A percentile compares a stretch with the other conserved stretches of the same genome.
phyloP scores from a whole-genome alignment of 2,797 vertebrate species.

The Eremophila alpestris region DNA sequence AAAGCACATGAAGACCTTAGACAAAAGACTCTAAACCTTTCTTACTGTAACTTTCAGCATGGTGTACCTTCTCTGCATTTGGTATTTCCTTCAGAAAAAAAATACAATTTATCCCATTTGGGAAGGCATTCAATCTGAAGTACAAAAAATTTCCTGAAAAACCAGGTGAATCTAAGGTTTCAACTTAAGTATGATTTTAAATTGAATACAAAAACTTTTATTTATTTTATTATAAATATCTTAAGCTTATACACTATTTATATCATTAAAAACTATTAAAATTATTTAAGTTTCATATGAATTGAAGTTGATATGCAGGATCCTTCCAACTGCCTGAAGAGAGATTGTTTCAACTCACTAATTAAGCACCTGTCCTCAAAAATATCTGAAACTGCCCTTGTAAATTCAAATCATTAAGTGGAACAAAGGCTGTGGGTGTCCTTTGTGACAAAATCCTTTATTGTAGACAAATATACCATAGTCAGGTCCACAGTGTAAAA shows the following conservation, averaged over 20 bases:
- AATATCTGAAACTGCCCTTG: background rate
- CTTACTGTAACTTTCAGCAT: background rate
- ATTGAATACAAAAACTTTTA: background rate
- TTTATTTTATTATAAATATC: background rate
- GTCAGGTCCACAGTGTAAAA: background rate
- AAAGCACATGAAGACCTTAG: background rate
- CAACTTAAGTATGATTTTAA: background rate
- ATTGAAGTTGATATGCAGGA: background rate
- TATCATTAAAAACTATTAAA: background rate
- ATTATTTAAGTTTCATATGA: background rate
- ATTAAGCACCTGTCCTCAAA: background rate
- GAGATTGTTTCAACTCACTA: background rate
- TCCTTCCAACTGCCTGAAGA: background rate
- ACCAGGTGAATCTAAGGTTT: background rate
- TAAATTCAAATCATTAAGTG: background rate
- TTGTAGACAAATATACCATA: background rate
- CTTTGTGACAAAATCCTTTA: conserved; percentile 5
- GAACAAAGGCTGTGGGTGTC: background rate
- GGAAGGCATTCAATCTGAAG: background rate
- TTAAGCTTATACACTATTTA: background rate
- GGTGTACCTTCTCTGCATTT: background rate
- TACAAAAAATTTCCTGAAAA: background rate
- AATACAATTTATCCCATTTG: background rate
- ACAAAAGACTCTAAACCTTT: background rate
- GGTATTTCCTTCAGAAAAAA: background rate